Conservation (phyloP, 1,140 invertebrate species). For the Pomphorhynchus laevis region DNA sequence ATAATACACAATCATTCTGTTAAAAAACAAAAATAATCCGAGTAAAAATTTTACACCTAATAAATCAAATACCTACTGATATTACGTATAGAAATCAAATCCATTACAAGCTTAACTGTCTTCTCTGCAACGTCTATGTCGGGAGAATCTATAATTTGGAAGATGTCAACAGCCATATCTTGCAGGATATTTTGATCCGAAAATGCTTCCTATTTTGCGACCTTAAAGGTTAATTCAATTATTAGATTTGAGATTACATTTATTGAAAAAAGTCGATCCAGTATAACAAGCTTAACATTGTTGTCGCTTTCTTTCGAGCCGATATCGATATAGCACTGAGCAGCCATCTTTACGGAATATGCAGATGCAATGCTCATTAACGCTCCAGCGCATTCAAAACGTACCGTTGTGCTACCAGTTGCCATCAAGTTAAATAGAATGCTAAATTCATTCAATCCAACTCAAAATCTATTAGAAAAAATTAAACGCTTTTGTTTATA, state of each 20-base stretch:
- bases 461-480: background rate
- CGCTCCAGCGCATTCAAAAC: no score
- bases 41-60: constrained; percentile 29
- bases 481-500: background rate
- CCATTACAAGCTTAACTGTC: constrained; percentile 43
- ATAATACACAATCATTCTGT: no score
- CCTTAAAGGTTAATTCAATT: background rate
- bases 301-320: constrained; percentile 97
- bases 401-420: no score
- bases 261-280: constrained; percentile 59
- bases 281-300: constrained; percentile 89
- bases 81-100: constrained; percentile 57
- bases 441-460: constrained; percentile 5
- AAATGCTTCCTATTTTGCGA: constrained; percentile 27
- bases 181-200: constrained; percentile 13
- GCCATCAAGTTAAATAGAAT: no score
- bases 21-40: no score
- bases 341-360: constrained; percentile 33
- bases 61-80: constrained; percentile 22
- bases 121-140: constrained; percentile 63
- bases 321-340: constrained; percentile 79
- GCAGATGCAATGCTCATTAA: constrained; percentile 7
- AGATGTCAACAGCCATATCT: constrained; percentile 86
- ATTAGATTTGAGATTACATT: constrained; percentile 26
- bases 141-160: constrained; percentile 54